Evolutionary conservation across 92 coral and sea anemone genomes (phyloP).

Genomic region (Porites lobata): DNA sequence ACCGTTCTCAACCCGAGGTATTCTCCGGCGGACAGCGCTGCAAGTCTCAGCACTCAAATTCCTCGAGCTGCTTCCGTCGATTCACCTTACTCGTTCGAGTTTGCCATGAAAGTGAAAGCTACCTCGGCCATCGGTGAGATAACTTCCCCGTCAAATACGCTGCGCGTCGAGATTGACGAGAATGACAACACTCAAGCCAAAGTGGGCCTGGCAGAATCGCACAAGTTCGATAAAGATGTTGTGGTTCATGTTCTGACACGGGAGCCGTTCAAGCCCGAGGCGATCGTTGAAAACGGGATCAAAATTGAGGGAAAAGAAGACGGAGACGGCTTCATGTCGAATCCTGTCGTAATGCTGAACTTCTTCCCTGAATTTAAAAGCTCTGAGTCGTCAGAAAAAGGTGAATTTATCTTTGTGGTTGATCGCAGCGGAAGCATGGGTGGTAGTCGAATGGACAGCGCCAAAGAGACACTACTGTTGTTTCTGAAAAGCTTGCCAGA

Average conservation of each 20-base stretch:
- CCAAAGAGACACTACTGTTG: slow-evolving; percentile 81
- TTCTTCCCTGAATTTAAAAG: slow-evolving; percentile 84
- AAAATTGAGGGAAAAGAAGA: slow-evolving; percentile 53
- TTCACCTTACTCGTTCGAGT: slow-evolving; percentile 75
- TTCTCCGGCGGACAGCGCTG: slow-evolving; percentile 68
- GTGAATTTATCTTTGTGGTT: slow-evolving; percentile 91
- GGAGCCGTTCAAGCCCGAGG: slow-evolving; percentile 74
- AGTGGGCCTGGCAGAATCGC: slow-evolving; percentile 65
- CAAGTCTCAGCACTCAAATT: slow-evolving; percentile 62
- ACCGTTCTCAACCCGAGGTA: slow-evolving; percentile 91
- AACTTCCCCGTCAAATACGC: slow-evolving; percentile 76
- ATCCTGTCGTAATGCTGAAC: slow-evolving; percentile 83
- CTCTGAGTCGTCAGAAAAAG: slow-evolving; percentile 64
- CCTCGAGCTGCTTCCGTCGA: slow-evolving; percentile 65
- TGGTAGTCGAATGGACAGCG: slow-evolving; percentile 70
- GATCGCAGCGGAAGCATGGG: slow-evolving; percentile 96
- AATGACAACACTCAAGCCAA: slow-evolving; percentile 54
- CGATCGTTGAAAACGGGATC: slow-evolving; percentile 79
- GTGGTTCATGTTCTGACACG: slow-evolving; percentile 65
- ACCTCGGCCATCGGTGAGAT: slow-evolving; percentile 78
- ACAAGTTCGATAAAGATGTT: slow-evolving; percentile 67
- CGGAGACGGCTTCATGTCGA: slow-evolving; percentile 73
- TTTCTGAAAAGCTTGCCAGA: slow-evolving; percentile 90
- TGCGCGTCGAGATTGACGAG: slow-evolving; percentile 57
- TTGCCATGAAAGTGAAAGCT: slow-evolving; percentile 79